A percentile compares a stretch with the other conserved stretches of the same genome.
These are phyloP conservation scores for Ancistrus triradiatus DNA, from an alignment of 2,113 vertebrate genomes.

Conservation along the genomic window DNA sequence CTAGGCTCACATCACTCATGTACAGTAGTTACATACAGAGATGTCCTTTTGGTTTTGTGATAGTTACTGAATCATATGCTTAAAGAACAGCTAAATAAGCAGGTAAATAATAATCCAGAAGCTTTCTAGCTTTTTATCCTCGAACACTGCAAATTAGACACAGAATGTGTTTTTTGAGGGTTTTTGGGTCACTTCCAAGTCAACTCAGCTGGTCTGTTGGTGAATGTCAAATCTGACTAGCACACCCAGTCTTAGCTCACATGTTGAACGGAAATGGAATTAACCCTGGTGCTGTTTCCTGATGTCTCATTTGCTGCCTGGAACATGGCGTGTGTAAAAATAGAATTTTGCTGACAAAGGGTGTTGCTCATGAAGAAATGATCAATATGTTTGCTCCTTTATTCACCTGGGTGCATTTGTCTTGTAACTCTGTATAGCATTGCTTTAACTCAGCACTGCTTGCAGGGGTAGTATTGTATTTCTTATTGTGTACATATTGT, in stretches of 20 bases:
- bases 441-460: constrained; percentile 38
- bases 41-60: no score
- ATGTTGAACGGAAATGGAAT: constrained; percentile 24
- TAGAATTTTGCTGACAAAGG: constrained; percentile 70
- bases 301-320: constrained; percentile 61
- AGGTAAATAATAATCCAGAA: no score
- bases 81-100: no score
- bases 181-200: not conserved
- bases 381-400: constrained; percentile 58
- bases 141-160: no score
- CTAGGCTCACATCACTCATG: no score
- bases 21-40: no score
- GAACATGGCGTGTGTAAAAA: constrained; percentile 57
- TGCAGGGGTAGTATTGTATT: no score
- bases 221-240: constrained; percentile 22
- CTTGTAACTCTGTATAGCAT: constrained; percentile 44
- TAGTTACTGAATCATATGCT: no score
- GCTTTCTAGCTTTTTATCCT: no score
- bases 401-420: constrained; percentile 53
- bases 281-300: constrained; percentile 34
- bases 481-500: no score
- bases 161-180: constrained; percentile 7
- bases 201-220: not conserved
- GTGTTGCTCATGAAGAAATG: constrained; percentile 58
- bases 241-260: constrained; percentile 16